These are phyloP conservation scores for Sinella curviseta DNA, from an alignment of 1,140 invertebrate species.

Conservation along the genomic window DNA sequence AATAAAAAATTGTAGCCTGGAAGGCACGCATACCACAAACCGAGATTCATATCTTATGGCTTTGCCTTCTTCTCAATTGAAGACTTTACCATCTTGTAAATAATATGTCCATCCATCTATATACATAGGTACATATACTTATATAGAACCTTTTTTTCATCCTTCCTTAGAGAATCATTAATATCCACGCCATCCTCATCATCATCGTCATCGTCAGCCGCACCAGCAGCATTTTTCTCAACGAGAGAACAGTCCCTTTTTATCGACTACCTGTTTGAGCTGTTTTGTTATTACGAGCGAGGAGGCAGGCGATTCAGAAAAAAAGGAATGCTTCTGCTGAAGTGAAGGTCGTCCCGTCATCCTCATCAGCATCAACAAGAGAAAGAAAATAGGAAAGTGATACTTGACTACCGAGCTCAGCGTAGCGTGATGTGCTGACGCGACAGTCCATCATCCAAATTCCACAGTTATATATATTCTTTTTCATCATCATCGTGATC, in stretches of 20 bases:
- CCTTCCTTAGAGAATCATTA: background rate
- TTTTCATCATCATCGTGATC: background rate
- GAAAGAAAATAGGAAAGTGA: background rate
- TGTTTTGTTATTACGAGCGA: too few relatives aligned
- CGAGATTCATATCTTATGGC: background rate
- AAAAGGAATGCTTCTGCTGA: too few relatives aligned
- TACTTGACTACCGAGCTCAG: slow-evolving; percentile 6
- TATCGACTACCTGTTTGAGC: slow-evolving; percentile 7
- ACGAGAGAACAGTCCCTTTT: background rate
- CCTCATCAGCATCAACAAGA: too few relatives aligned
- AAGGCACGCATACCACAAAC: slow-evolving; percentile 3
- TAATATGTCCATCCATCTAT: background rate
- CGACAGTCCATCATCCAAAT: background rate
- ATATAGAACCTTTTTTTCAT: background rate
- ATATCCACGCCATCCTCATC: too few relatives aligned
- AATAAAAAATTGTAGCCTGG: background rate
- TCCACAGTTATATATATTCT: background rate
- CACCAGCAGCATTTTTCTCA: slow-evolving; percentile 4
- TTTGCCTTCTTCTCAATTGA: background rate
- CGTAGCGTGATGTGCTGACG: background rate
- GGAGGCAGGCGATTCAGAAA: background rate
- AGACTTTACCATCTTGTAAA: background rate
- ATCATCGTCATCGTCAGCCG: too few relatives aligned
- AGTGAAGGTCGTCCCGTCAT: too few relatives aligned
- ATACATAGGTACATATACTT: too few relatives aligned